These are phyloP conservation scores for Leuctra nigra DNA, from an alignment of 2,888 invertebrate genomes.

Conservation along the genomic window DNA sequence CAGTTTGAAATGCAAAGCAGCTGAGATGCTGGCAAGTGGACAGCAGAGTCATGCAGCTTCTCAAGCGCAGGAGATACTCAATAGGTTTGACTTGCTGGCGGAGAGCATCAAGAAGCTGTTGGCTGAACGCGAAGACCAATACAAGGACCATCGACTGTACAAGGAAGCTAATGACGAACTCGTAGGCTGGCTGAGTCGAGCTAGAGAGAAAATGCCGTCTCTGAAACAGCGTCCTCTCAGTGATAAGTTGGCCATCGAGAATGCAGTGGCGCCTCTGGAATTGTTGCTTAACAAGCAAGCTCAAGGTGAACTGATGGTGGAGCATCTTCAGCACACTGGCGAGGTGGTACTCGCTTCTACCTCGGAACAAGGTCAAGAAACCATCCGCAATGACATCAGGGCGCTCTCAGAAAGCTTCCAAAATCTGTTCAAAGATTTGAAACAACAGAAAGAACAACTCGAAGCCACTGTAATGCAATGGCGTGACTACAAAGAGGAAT, in stretches of 20 bases:
- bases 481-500: constrained; percentile 89
- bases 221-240: constrained; percentile 76
- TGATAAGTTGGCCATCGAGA: constrained; percentile 83
- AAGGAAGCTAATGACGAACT: constrained; percentile 89
- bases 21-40: constrained; percentile 78
- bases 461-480: constrained; percentile 76
- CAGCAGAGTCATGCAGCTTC: constrained; percentile 76
- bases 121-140: constrained; percentile 75
- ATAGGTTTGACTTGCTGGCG: constrained; percentile 73
- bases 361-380: constrained; percentile 68
- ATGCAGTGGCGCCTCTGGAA: constrained; percentile 80
- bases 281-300: constrained; percentile 81
- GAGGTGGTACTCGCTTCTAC: constrained; percentile 81
- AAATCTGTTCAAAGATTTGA: constrained; percentile 75
- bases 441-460: constrained; percentile 74
- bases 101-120: constrained; percentile 70
- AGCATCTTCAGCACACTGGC: constrained; percentile 80
- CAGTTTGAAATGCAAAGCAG: constrained; percentile 71
- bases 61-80: constrained; percentile 78
- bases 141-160: constrained; percentile 79
- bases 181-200: constrained; percentile 78
- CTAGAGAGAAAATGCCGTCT: constrained; percentile 83
- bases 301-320: constrained; percentile 80
- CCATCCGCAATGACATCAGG: constrained; percentile 78
- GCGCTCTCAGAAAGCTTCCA: constrained; percentile 80